A percentile compares a stretch with the other conserved stretches of the same genome.
These are phyloP conservation scores for Brevimyrus niger DNA, from an alignment of 2,113 vertebrate species.

Conservation along the genomic window DNA sequence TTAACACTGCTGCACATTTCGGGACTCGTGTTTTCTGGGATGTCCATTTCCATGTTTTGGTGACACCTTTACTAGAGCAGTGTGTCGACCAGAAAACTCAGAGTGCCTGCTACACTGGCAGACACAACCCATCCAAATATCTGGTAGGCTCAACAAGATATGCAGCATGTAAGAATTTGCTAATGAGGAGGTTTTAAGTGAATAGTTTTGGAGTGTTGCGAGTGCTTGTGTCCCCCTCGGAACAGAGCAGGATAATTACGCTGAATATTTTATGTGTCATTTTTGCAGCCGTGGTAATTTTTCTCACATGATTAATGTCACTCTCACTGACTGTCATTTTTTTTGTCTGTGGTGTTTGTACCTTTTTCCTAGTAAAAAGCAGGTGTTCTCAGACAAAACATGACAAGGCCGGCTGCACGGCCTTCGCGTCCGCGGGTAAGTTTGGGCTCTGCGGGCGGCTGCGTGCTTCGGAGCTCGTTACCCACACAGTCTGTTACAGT, in stretches of 20 bases:
- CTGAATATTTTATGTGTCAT: not conserved
- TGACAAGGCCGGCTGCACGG: no score
- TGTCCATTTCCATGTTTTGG: not conserved
- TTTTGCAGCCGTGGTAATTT: slow-evolving; percentile 1
- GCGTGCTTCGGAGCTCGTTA: not conserved
- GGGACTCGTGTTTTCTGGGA: not conserved
- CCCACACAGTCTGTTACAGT: not conserved
- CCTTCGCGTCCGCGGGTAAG: not conserved
- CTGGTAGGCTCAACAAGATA: not conserved
- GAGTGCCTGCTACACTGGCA: not conserved
- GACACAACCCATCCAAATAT: not conserved
- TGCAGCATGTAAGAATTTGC: not conserved
- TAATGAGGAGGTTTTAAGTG: not conserved
- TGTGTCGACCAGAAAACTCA: not conserved
- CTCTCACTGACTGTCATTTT: not conserved
- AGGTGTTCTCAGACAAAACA: not conserved
- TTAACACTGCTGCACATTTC: not conserved
- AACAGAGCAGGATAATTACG: not conserved
- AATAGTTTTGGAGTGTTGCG: not conserved
- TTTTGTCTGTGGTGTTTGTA: not conserved
- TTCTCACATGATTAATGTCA: not conserved
- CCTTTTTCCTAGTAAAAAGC: not conserved
- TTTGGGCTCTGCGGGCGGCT: not conserved
- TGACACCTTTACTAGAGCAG: not conserved
- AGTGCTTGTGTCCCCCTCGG: no score